Base-by-base conservation (phyloP, 2,888 invertebrate species). In the Lasioglossum oenotherae region DNA sequence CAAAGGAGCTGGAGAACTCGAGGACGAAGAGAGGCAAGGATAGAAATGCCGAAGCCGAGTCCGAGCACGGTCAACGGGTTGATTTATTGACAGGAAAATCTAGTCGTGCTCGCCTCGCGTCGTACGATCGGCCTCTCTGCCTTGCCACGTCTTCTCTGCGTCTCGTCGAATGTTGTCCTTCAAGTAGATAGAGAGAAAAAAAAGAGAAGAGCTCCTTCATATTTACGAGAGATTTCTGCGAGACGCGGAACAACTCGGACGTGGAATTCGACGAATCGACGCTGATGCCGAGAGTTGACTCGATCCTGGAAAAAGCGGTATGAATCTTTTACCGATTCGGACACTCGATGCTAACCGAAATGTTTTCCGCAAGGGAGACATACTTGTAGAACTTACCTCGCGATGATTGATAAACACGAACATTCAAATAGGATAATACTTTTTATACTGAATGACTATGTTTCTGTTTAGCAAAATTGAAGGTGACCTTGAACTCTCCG, bases 41-140 rank as follows among this genome's bases (percentile, higher is more conserved):
- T 90, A 93, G 93, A 94, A 94, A 94, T 94, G 93, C 93, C 93
- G 93, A 93, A 92, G 89, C 89, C 91, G 23, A 19, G 90, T 44
- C 82, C 91, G 94, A 94, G 94, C 57, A 92, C 92, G 92, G 91
- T 94, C 92, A 89, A 88, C 92, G 88, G 92, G 91, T 94, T 95
- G 95, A 95, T 95, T 95, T 95, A 95, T 95, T 94, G 95, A 94
- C 95, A 95, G 94, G 95, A 95, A 95, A 95, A 95, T 95, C 95
- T 95, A 95, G 94, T 94, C 94, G 92, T 87, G 82, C 27, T 74
- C 79, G 72, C 53, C 80, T 80, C 82, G 46, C 80, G 83, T 82
- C 74, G 78, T 81, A 74, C 81, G 78, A 27, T 82, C 76, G 80
- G 69, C 53, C 80, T 75, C 78, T 91, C 80, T 91, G 91, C 92